Conservation (phyloP, 2,797 vertebrate genomes). For the Prionace glauca region DNA sequence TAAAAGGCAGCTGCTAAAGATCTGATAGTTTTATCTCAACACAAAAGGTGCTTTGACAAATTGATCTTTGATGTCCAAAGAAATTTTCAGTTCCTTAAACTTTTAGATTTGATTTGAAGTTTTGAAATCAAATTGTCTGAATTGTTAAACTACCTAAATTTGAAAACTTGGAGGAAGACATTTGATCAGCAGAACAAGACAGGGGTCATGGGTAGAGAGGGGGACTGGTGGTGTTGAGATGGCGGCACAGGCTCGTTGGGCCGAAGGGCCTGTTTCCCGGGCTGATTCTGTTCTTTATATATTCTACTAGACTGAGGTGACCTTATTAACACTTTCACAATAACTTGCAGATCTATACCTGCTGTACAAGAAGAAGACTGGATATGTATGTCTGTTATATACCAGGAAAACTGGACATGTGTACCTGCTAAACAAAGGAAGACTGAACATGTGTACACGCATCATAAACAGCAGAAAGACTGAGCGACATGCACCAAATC, state of each 20-base stretch:
- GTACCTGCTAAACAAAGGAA: not conserved
- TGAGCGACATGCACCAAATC: not conserved
- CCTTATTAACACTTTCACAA: not conserved
- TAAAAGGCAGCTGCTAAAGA: not conserved
- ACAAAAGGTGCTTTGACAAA: slow-evolving; percentile 31
- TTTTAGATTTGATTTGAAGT: not conserved
- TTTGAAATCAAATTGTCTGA: not conserved
- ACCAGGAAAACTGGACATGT: not conserved
- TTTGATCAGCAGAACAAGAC: not conserved
- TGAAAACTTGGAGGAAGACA: not conserved
- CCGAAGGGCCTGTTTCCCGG: too few species aligned
- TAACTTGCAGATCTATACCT: not conserved
- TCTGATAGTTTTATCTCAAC: not conserved
- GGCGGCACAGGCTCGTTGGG: too few species aligned
- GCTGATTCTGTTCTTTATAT: too few species aligned
- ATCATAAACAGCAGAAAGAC: not conserved
- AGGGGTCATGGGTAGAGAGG: too few species aligned
- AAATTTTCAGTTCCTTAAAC: not conserved
- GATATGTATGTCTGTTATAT: too few species aligned
- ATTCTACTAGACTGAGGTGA: not conserved
- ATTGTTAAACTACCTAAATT: not conserved
- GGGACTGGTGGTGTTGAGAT: too few species aligned
- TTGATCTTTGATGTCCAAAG: not conserved
- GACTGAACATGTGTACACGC: not conserved
- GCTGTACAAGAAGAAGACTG: not conserved